Evolutionary conservation across 2,113 vertebrate species (phyloP).

Genomic region (Hymenochirus boettgeri): DNA sequence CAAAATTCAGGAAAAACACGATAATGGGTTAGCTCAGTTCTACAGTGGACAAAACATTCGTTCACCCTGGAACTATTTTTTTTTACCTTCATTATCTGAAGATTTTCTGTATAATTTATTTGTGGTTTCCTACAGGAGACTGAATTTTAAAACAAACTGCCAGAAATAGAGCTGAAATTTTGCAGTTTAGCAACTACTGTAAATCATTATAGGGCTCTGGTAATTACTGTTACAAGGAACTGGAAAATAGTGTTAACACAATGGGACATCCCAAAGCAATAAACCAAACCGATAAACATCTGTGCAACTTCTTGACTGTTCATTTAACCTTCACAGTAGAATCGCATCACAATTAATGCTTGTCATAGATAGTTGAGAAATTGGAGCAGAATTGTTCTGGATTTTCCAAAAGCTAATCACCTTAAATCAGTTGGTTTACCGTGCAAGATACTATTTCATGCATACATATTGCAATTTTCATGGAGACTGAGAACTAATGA

Average conservation of each 20-base stretch:
- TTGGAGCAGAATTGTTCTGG: conserved; percentile 9
- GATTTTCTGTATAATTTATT: too few species aligned
- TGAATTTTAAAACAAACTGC: too few species aligned
- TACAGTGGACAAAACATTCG: too few species aligned
- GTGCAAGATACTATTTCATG: background rate
- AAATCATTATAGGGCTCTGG: conserved; percentile 56
- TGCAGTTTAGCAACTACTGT: conserved; percentile 1
- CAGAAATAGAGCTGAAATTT: background rate
- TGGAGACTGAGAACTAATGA: conserved; percentile 26
- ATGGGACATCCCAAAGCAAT: conserved; percentile 62
- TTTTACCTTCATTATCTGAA: too few species aligned
- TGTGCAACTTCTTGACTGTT: conserved; percentile 56
- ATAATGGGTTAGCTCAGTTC: too few species aligned
- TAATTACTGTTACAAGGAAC: conserved; percentile 68
- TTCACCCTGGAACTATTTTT: too few species aligned
- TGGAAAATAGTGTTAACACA: conserved; percentile 57
- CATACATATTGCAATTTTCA: conserved; percentile 11
- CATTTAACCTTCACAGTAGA: conserved; percentile 55
- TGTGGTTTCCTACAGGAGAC: too few species aligned
- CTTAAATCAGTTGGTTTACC: background rate
- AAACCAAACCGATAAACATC: conserved; percentile 61
- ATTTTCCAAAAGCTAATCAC: conserved; percentile 19
- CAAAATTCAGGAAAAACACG: too few species aligned
- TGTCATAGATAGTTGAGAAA: conserved; percentile 25
- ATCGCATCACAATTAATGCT: conserved; percentile 14